Conservation (phyloP, 2,888 invertebrate genomes). For the Heliconius aoede region DNA sequence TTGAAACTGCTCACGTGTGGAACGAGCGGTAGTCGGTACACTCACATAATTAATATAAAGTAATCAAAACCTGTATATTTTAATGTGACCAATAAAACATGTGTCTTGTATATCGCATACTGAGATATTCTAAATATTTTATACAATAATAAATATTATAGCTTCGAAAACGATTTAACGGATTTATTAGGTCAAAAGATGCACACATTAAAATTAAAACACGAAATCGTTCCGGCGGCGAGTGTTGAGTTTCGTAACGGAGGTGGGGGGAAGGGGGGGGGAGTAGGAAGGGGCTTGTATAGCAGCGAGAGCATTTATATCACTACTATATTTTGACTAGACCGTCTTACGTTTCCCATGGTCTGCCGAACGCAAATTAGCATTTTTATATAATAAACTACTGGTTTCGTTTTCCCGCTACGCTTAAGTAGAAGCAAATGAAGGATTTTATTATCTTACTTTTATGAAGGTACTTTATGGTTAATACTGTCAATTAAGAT, state of each 20-base stretch:
- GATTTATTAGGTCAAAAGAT: constrained; percentile 43
- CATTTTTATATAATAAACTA: constrained; percentile 47
- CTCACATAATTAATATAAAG: constrained; percentile 42
- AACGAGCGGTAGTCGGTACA: constrained; percentile 36
- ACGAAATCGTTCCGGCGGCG: constrained; percentile 32
- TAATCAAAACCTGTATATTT: constrained; percentile 39
- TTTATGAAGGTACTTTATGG: constrained; percentile 47
- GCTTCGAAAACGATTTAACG: constrained; percentile 38
- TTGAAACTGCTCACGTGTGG: constrained; percentile 37
- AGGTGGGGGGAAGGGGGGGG: background rate
- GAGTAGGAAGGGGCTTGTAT: constrained; percentile 12
- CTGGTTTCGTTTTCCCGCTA: constrained; percentile 44
- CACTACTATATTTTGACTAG: constrained; percentile 35
- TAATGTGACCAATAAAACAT: constrained; percentile 43
- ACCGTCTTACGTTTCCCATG: constrained; percentile 32
- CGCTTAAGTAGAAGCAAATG: constrained; percentile 42
- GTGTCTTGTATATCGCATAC: constrained; percentile 29
- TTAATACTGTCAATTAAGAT: constrained; percentile 46
- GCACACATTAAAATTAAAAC: constrained; percentile 44
- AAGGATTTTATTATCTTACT: constrained; percentile 46
- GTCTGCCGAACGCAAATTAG: constrained; percentile 41
- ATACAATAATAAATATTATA: constrained; percentile 32
- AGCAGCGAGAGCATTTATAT: constrained; percentile 33
- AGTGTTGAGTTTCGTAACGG: constrained; percentile 36
- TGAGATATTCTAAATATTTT: constrained; percentile 28